Conservation (phyloP, 1,140 invertebrate species). For the Drosophila carrolli region DNA sequence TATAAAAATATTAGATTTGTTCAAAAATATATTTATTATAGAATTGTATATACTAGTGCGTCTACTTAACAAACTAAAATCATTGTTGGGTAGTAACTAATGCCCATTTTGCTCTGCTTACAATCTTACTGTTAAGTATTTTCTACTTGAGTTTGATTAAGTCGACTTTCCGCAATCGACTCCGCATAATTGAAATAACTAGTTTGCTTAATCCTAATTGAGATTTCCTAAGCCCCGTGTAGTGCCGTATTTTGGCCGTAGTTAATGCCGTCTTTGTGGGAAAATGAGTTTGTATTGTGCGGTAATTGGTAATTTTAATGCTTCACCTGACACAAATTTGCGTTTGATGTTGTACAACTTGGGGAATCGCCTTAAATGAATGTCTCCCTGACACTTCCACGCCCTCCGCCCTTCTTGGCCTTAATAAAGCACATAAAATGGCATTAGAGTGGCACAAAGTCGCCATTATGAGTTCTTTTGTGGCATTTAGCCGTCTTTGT, state of each 20-base stretch:
- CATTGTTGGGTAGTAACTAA: too few species aligned
- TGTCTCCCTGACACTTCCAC: slow-evolving; percentile 7
- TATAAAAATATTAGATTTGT: too few species aligned
- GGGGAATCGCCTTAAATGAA: slow-evolving; percentile 41
- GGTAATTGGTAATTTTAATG: slow-evolving; percentile 77
- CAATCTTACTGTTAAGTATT: background rate
- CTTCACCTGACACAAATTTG: slow-evolving; percentile 73
- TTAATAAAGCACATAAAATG: slow-evolving; percentile 79
- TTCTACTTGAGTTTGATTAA: slow-evolving; percentile 21
- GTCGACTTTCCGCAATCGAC: slow-evolving; percentile 1
- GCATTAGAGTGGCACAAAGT: slow-evolving; percentile 77
- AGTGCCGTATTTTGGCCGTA: background rate
- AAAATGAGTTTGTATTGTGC: slow-evolving; percentile 50
- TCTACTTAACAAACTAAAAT: too few species aligned
- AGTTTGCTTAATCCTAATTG: slow-evolving; percentile 42
- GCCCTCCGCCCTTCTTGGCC: slow-evolving; percentile 17
- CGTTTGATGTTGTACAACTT: slow-evolving; percentile 56
- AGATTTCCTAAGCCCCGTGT: slow-evolving; percentile 28
- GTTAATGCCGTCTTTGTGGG: slow-evolving; percentile 29
- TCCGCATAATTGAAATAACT: slow-evolving; percentile 32
- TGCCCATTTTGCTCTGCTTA: background rate
- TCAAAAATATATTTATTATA: too few species aligned
- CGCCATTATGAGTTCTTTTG: slow-evolving; percentile 81
- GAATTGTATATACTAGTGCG: too few species aligned
- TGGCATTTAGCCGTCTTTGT: slow-evolving; percentile 77